A percentile compares a stretch with the other conserved stretches of the same genome.
Conservation (phyloP, 2,888 invertebrate genomes). For the Laothoe populi region DNA sequence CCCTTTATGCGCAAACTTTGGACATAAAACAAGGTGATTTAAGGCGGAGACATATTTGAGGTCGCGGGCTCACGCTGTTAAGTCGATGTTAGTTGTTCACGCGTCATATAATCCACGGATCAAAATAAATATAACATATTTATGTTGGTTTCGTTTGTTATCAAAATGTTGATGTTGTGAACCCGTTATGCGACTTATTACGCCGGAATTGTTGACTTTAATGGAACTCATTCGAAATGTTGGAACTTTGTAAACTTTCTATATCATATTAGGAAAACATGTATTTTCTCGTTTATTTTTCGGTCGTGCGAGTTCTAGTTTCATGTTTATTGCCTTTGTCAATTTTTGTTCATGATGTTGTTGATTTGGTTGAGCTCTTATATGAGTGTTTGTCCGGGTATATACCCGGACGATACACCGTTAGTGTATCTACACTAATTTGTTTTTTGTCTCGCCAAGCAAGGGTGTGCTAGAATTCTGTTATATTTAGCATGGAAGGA, state of each 20-base stretch:
- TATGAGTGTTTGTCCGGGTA: too few species aligned
- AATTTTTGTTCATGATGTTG: not conserved
- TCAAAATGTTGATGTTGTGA: constrained; percentile 9
- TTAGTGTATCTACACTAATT: too few species aligned
- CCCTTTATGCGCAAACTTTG: constrained; percentile 51
- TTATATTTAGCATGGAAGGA: too few species aligned
- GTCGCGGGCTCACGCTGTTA: constrained; percentile 22
- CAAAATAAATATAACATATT: constrained; percentile 18
- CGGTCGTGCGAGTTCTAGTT: not conserved
- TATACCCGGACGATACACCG: too few species aligned
- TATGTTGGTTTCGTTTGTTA: constrained; percentile 1
- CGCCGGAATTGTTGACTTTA: not conserved
- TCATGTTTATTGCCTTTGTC: constrained; percentile 8
- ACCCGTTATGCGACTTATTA: constrained; percentile 1
- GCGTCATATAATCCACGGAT: constrained; percentile 24
- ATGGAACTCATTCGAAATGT: constrained; percentile 5
- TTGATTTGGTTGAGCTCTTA: too few species aligned
- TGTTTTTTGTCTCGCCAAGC: too few species aligned
- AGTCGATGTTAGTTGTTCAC: constrained; percentile 25
- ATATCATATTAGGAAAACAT: constrained; percentile 6
- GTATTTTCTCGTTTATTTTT: constrained; percentile 5
- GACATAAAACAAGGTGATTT: constrained; percentile 54
- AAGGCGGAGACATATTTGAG: constrained; percentile 37
- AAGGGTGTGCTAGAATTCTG: too few species aligned
- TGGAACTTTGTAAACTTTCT: constrained; percentile 1